Evolutionary conservation across 1,140 invertebrate genomes (phyloP), one percentile per base, ranked within the genome.

Genomic region (Bombus soroeensis): DNA sequence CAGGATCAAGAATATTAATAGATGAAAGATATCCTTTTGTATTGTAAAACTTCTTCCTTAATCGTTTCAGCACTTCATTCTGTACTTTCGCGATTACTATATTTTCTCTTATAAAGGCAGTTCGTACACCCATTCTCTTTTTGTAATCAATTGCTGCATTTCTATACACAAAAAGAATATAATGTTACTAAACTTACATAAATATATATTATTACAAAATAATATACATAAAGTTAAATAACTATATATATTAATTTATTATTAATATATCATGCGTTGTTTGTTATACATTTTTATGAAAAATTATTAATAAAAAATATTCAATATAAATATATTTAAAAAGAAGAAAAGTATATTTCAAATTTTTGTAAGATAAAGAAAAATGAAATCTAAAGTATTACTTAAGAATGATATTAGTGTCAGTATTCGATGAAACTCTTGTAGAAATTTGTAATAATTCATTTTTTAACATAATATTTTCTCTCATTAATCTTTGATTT

Each of bases 391-490:
- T 47, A 59, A 80, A 66, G 4, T 8, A 34, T 78, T 89, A 93
- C 89, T 77, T 78, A 15, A 66, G 34, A 72, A 59, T n/a, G 2
- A 34, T 66, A 37, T 68, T 32, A 6, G 57, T 22, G 8, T 89
- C 79, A 28, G 75, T 85, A 88, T 87, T 86, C 8, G 43, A 37
- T 34, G 37, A 32, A 78, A 59, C 2, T n/a, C 81, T 84, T 34
- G 88, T 70, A 1, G 53, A n/a, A 9, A 92, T 81, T 73, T 74
- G 39, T 18, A 47, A 74, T 12, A 91, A 84, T 88, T 93, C 90
- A 83, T 81, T 90, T 78, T 91, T 88, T 32, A 94, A 85, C 64
- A 86, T 85, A 64, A 94, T 90, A 91, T 94, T 95, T 89, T 95
- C 93, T 41, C 86, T 83, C 59, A 93, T 85, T 57, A 95, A 81